Base-by-base conservation (phyloP, 2,888 invertebrate genomes). In the Lithophane semibrunnea region DNA sequence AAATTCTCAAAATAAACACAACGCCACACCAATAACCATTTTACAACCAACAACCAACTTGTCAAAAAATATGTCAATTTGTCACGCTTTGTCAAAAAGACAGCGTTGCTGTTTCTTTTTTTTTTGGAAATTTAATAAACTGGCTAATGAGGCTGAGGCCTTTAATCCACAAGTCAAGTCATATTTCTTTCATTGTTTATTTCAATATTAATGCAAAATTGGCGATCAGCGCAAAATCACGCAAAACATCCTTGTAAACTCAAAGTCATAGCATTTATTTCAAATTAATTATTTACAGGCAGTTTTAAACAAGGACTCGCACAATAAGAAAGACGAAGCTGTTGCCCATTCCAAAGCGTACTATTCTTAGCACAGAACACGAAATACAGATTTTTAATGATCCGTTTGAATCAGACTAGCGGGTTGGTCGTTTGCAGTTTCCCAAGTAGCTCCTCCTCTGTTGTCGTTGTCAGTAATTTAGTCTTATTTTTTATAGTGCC, bases 1-100 rank as follows among this genome's bases (percentile, higher is more conserved):
- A 65, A 47, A 42, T 65, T 60, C 21, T 60, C 42, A 49, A 54
- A 77, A 61, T 66, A 84, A 80, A 76, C 58, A 80, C 52, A 71
- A 65, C 64, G 58, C 66, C n/a, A 60, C 63, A 60, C 60, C 44
- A 58, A 0, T 29, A 18, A 9, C 52, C 4, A 67, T 64, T 42
- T 49, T 37, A 60, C 60, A 54, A 68, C 42, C 2, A 49, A 60
- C 60, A 54, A 68, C 42, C 2, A 49, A 47, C 1, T 71, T 65
- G 71, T 49, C 70, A 63, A 49, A n/a, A 12, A 44, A 16, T 37
- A 37, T 37, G 37, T 37, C 37, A 37, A 29, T 29, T 29, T 29
- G 52, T 60, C 66, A 60, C 42, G n/a, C 1, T 29, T 21, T 21
- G 44, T 10, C 49, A 67, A 52, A 64, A 16, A 63, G 75, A 49